A percentile compares a stretch with the other conserved stretches of the same genome.
These are phyloP conservation scores for Steromphala cineraria DNA, from an alignment of 2,888 invertebrate genomes.

Conservation along the genomic window DNA sequence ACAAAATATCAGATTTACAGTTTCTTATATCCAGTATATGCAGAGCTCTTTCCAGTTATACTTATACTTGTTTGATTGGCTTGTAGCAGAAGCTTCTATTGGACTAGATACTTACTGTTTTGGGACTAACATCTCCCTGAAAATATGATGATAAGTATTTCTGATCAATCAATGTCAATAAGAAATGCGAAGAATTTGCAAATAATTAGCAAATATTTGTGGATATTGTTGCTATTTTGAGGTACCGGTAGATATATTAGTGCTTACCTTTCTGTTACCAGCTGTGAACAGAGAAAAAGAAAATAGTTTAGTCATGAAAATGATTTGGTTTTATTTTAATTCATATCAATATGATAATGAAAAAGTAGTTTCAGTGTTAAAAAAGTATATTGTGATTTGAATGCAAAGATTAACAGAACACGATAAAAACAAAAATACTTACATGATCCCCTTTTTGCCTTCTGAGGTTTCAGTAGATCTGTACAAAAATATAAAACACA, in stretches of 20 bases:
- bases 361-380: background rate
- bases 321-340: too few species aligned
- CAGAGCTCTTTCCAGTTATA: too few species aligned
- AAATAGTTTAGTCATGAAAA: background rate
- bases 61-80: too few species aligned
- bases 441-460: conserved; percentile 29
- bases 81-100: background rate
- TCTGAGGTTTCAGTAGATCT: conserved; percentile 41
- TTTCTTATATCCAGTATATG: too few species aligned
- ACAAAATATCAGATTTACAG: too few species aligned
- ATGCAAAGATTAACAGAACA: too few species aligned
- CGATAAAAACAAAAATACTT: too few species aligned
- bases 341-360: too few species aligned
- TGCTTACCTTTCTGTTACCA: conserved; percentile 45
- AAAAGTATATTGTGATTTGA: too few species aligned
- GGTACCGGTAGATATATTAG: background rate
- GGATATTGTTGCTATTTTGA: too few species aligned
- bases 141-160: background rate
- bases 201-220: background rate
- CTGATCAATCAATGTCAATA: too few species aligned
- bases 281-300: conserved; percentile 32
- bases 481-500: conserved; percentile 36
- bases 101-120: background rate
- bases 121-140: background rate
- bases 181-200: too few species aligned